Evolutionary conservation across 2,888 invertebrate genomes (phyloP), one percentile per base, ranked within the genome.

Genomic region (Cyrtodaria siliqua): DNA sequence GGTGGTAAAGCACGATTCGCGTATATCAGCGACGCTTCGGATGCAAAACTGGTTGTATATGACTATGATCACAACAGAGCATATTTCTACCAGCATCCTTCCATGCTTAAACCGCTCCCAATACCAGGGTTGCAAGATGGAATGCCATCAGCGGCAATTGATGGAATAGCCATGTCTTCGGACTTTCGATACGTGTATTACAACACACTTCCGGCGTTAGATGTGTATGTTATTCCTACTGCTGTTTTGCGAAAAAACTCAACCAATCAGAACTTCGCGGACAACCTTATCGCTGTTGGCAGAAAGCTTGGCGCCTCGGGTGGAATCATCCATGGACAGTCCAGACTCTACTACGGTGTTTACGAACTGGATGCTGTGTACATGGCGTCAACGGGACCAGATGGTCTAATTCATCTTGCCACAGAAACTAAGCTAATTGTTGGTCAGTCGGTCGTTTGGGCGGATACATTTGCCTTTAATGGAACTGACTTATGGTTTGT

Each of bases 401-500:
- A 42, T 24, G 55, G 67, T 16, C 4, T 64, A 1, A 60, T 50
- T 27, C 47, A 59, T 40, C 20, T 71, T 9, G 42, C 33, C 1
- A 59, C 52, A 12, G 55, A 69, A 26, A 20, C 14, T 8, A 33
- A 33, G 4, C 27, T 81, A n/a, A 47, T 74, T 9, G 23, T 57
- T 18, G 52, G 74, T 38, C 23, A 63, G 9, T 52, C 53, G 0
- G 57, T 72, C 44, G 61, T 42, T 18, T 83, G 80, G 79, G 71
- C 69, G 1, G 81, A 83, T 29, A 79, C 79, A 3, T 64, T 83
- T 38, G 77, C 64, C 8, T 76, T 79, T 40, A 77, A 81, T 52
- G 79, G 68, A 0, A 74, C 74, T 6, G 71, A 77, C 18, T 49
- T 83, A 18, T 83, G 81, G 83, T 80, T 78, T 50, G 67, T 66